Evolutionary conservation across 1,140 invertebrate genomes (phyloP).

Genomic region (Ceratosolen fusciceps): DNA sequence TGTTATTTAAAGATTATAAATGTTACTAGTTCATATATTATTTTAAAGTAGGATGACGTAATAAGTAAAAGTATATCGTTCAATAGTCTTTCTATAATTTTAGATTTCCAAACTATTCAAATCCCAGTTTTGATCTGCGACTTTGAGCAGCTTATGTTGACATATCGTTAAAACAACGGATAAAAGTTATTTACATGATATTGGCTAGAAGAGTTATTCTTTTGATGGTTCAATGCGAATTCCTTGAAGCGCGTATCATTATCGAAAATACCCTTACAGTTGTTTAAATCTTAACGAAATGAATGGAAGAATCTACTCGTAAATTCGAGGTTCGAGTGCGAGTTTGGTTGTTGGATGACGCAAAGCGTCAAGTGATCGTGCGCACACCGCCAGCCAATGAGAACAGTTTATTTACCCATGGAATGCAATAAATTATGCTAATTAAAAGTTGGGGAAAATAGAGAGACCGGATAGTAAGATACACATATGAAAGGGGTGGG

Average conservation of each 20-base stretch:
- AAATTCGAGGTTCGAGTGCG: neutral
- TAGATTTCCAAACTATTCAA: too few species aligned
- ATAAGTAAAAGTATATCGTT: too few species aligned
- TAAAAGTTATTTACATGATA: neutral
- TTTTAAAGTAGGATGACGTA: too few species aligned
- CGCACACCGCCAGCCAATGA: neutral
- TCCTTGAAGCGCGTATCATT: neutral
- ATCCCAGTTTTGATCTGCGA: too few species aligned
- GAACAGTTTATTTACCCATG: neutral
- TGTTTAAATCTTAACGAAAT: neutral
- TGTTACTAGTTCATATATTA: too few species aligned
- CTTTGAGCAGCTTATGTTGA: too few species aligned
- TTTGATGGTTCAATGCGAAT: neutral
- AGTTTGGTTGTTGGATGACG: neutral
- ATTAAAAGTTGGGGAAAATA: conserved; percentile 31
- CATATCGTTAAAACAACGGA: too few species aligned
- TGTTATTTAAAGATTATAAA: too few species aligned
- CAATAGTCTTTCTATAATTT: too few species aligned
- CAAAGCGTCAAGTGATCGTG: neutral
- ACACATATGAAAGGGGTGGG: neutral
- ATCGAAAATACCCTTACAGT: neutral
- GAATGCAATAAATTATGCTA: conserved; percentile 48
- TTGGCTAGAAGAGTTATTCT: neutral
- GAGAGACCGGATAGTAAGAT: conserved; percentile 33
- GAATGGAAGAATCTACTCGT: neutral